Evolutionary conservation across 2,113 vertebrate genomes (phyloP).

Genomic region (Etia nguti): DNA sequence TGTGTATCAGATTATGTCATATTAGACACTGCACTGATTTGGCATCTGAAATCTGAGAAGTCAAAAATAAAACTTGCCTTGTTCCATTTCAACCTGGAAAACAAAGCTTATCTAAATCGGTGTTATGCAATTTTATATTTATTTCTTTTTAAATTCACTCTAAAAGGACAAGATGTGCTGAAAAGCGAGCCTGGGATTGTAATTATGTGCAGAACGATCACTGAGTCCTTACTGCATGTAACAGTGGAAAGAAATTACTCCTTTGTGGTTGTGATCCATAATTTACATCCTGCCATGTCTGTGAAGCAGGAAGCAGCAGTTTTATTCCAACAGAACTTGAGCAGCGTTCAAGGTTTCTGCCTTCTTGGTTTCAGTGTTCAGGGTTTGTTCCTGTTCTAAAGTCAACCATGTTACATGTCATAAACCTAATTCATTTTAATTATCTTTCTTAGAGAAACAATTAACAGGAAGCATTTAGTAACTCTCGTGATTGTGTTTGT

Average conservation of each 20-base stretch:
- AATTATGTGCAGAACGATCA: background rate
- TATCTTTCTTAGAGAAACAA: background rate
- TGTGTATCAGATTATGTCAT: background rate
- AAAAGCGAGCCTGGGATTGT: background rate
- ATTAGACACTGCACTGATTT: background rate
- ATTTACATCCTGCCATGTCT: background rate
- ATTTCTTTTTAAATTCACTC: background rate
- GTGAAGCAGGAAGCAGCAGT: background rate
- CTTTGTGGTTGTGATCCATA: background rate
- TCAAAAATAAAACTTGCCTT: rapidly evolving
- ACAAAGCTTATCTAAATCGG: background rate
- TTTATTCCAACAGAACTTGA: background rate
- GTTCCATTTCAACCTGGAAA: background rate
- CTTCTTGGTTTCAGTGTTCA: background rate
- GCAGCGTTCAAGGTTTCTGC: background rate
- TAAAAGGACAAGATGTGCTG: background rate
- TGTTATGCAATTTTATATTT: background rate
- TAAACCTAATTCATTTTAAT: background rate
- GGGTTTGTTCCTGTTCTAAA: background rate
- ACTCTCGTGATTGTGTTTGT: background rate
- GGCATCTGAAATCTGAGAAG: background rate
- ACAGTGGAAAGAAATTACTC: background rate
- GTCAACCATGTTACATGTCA: background rate
- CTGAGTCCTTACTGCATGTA: rapidly evolving
- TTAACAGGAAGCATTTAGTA: background rate